A percentile compares a stretch with the other conserved stretches of the same genome.
phyloP scores from a whole-genome alignment of 2,888 invertebrate species.

The Dicyrtoma fusca region DNA sequence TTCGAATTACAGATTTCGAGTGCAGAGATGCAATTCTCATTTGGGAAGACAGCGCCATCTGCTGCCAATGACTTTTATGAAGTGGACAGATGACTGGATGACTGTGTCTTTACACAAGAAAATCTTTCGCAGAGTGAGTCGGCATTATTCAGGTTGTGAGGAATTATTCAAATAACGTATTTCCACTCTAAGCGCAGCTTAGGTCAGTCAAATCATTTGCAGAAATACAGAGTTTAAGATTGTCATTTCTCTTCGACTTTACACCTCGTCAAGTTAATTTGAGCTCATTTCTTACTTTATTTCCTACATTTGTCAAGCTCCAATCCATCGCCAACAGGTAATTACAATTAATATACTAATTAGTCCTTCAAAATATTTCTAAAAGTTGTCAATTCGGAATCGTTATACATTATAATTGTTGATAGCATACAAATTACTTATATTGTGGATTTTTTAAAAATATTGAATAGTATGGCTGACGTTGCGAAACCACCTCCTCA shows the following conservation, averaged over 20 bases:
- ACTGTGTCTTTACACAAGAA: constrained; percentile 1
- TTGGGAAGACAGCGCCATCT: not conserved
- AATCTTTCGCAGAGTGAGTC: constrained; percentile 12
- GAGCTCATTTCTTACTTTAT: not conserved
- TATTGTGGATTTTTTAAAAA: not conserved
- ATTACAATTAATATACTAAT: no score
- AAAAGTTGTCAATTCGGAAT: no score
- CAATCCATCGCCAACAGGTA: no score
- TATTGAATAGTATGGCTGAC: constrained; percentile 47
- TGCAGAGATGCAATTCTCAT: no score
- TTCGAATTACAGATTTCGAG: no score
- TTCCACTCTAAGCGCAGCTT: not conserved
- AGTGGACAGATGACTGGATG: not conserved
- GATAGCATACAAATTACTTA: not conserved
- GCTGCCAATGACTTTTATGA: not conserved
- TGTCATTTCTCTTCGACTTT: not conserved
- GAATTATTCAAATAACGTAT: not conserved
- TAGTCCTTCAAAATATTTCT: no score
- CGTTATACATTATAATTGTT: not conserved
- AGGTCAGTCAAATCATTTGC: constrained; percentile 7
- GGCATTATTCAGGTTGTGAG: constrained; percentile 12
- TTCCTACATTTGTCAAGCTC: no score
- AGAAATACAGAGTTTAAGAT: not conserved
- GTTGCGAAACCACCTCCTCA: constrained; percentile 49
- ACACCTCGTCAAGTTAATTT: constrained; percentile 1